Evolutionary conservation across 2,113 vertebrate genomes (phyloP), one percentile per base, ranked within the genome.

Genomic region (Boleophthalmus pectinirostris): DNA sequence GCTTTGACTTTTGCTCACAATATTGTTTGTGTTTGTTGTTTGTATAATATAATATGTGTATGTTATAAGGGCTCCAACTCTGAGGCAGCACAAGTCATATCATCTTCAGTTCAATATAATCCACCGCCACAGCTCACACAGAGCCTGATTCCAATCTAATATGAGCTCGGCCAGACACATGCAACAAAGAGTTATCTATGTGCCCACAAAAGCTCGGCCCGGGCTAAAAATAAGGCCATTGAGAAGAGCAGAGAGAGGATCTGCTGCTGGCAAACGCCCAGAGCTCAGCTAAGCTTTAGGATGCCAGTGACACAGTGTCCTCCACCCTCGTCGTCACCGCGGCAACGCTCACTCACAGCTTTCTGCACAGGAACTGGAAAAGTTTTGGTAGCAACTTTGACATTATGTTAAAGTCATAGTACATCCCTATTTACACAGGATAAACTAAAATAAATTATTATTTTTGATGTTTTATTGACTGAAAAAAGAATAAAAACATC

Each of bases 181-280:
- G 66, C 74, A 77, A 72, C 73, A 76, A 81, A 84, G 68, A 72
- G 23, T 61, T 68, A 73, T 69, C 68, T 58, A 47, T 79, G 66
- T 4, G 23, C 67, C 74, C 67, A 75, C 70, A 73, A 61, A 82
- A 85, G 78, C 68, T 60, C 38, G 25, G 51, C 29, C 11, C 47
- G 38, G 23, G 73, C 74, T 80, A 88, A 88, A 88, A 86, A 82
- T 82, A 86, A 77, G 29, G 47, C 58, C 70, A 84, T 86, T 87
- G 74, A 86, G 68, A 76, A 51, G 38, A 47, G 77, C 21, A 29
- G 64, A 78, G 76, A 73, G 71, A 82, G 79, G 85, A 85, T 85
- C 77, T 81, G 77, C 80, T 79, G 21, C 68, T 65, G 38, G 65
- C 73, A 63, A 81, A 79, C 53, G 38, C 68, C 57, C 56, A 1